These are phyloP conservation scores for Piaya cayana DNA, from an alignment of 2,113 vertebrate species.

Conservation along the genomic window DNA sequence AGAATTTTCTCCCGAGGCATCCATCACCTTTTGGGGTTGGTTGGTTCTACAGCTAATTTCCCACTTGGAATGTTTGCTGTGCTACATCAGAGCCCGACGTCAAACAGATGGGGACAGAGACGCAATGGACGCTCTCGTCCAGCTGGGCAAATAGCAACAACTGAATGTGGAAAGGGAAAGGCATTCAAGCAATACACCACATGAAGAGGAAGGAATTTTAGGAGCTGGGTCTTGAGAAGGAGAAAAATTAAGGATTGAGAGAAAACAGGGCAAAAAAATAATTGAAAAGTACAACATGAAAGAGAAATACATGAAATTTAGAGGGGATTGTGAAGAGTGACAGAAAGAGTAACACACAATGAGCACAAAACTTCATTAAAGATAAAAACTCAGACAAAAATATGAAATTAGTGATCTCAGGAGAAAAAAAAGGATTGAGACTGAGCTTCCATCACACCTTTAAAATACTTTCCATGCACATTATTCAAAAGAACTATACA, in stretches of 20 bases:
- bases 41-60: background rate
- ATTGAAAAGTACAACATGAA: background rate
- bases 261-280: background rate
- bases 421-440: background rate
- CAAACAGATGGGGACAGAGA: slow-evolving; percentile 6
- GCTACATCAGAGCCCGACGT: background rate
- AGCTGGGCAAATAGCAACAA: slow-evolving; percentile 47
- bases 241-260: background rate
- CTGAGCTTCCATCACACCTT: background rate
- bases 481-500: slow-evolving; percentile 25
- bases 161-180: background rate
- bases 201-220: background rate
- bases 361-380: background rate
- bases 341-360: fast-evolving
- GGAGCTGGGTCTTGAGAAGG: background rate
- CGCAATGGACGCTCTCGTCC: background rate
- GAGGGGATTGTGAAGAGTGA: background rate
- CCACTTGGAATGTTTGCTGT: background rate
- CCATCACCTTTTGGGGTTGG: background rate
- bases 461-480: background rate
- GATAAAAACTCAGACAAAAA: background rate
- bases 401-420: background rate
- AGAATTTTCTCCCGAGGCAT: background rate
- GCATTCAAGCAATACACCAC: background rate
- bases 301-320: background rate